Base-by-base conservation (phyloP, 2,888 invertebrate genomes). In the Caenorhabditis sulstoni region DNA sequence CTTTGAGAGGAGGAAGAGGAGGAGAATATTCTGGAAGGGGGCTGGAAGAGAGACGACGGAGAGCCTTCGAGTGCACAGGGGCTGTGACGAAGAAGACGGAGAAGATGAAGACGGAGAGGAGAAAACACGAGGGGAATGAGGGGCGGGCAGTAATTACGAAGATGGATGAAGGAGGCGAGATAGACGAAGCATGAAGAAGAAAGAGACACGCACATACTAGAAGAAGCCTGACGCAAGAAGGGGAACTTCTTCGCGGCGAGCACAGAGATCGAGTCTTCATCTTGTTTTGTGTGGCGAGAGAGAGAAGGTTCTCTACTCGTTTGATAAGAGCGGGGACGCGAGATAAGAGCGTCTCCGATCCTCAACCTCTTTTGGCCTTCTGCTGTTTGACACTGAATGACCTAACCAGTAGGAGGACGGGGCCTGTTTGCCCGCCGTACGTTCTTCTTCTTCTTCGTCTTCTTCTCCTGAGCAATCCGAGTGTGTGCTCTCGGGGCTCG, bases 101-200 rank as follows among this genome's bases (percentile, higher is more conserved):
- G 57, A 29, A 29, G 29, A 29, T 57, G 59, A 59, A 23, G 61
- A 61, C 23, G 44, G 45, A 47, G 29, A 41, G 23, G 52, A 22
- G 37, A 65, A 52, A 65, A 65, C 37, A 66, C 35, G 57, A 62
- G 22, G 22, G 41, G 41, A 44, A 12, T 22, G 16, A 37, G 20
- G 50, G 29, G 22, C 49, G 11, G 57, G 49, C 58, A 57, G 67
- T 67, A 67, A 67, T 67, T 67, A 67, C 67, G 41, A 67, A 67
- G 67, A 67, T 57, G 58, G 57, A 58, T 57, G 37, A 37, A 50
- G 16, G 18, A 16, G 53, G 37, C n/a, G 14, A 23, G 35, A 23
- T 23, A 47, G 47, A 41, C 41, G 41, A 22, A 37, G 18, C 8
- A 45, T 45, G 57, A 20, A 41, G 11, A 49, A 50, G 47, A 55